phyloP scores from a whole-genome alignment of 2,797 vertebrate species.

The Notoglanidium macrostoma region DNA sequence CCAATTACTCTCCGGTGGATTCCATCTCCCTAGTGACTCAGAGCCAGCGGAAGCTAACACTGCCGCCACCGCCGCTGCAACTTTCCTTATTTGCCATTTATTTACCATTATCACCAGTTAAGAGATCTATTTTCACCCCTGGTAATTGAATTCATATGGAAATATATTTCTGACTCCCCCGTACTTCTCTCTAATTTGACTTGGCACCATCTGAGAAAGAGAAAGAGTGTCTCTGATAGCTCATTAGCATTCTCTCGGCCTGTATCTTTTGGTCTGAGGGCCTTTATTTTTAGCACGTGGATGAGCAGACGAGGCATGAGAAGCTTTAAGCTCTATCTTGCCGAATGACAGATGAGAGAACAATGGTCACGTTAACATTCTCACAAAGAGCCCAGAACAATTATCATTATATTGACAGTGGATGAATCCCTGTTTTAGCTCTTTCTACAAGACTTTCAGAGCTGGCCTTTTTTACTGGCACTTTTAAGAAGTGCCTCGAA shows the following conservation, averaged over 20 bases:
- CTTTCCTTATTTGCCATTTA: conserved; percentile 62
- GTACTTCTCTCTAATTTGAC: conserved; percentile 44
- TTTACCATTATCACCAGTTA: conserved; percentile 69
- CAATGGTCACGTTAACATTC: conserved; percentile 51
- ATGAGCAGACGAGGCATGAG: conserved; percentile 15
- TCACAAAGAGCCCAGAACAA: conserved; percentile 10
- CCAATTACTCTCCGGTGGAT: conserved; percentile 70
- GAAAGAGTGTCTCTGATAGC: conserved; percentile 27
- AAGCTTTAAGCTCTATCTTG: conserved; percentile 13
- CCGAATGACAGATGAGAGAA: conserved; percentile 48
- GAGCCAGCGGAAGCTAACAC: conserved; percentile 57
- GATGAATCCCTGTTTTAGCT: conserved; percentile 2
- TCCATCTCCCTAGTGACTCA: conserved; percentile 58
- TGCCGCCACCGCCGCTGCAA: conserved; percentile 49
- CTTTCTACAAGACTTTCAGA: conserved; percentile 1
- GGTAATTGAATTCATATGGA: conserved; percentile 43
- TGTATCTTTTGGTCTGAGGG: conserved; percentile 30
- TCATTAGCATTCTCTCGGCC: conserved; percentile 48
- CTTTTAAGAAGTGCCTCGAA: neutral
- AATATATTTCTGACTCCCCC: conserved; percentile 40
- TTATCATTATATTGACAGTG: neutral
- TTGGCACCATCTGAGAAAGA: conserved; percentile 17
- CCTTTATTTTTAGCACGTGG: conserved; percentile 21
- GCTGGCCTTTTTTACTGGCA: neutral
- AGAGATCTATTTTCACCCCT: conserved; percentile 57